A percentile compares a stretch with the other conserved stretches of the same genome.
phyloP scores from a whole-genome alignment of 2,888 invertebrate genomes.

The Thecocarcelia acutangulata region DNA sequence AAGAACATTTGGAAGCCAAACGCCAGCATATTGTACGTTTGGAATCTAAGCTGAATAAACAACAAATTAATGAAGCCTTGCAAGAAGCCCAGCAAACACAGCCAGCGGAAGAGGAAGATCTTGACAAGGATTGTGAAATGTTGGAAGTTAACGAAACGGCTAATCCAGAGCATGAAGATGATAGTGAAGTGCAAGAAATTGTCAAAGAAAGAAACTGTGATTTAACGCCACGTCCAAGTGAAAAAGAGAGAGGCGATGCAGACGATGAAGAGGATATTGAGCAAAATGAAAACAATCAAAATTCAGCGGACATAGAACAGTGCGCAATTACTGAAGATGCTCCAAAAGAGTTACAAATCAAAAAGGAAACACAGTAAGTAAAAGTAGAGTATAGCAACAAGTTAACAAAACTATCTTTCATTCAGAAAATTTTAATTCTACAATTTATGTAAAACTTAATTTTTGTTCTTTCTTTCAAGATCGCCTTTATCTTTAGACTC shows the following conservation, averaged over 20 bases:
- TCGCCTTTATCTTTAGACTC: conserved; percentile 84
- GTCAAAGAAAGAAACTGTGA: conserved; percentile 66
- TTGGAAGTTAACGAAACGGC: conserved; percentile 55
- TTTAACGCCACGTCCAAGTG: conserved; percentile 63
- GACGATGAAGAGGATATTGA: conserved; percentile 43
- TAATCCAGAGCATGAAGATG: conserved; percentile 66
- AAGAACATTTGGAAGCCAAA: conserved; percentile 94
- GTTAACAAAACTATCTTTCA: background rate
- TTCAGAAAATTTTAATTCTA: background rate
- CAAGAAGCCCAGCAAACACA: conserved; percentile 68
- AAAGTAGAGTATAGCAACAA: conserved; percentile 73
- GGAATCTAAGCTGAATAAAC: conserved; percentile 92
- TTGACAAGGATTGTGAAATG: conserved; percentile 65
- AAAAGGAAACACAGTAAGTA: conserved; percentile 81
- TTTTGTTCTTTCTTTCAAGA: conserved; percentile 69
- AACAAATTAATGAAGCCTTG: conserved; percentile 81
- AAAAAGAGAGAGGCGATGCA: conserved; percentile 48
- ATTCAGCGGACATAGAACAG: conserved; percentile 66
- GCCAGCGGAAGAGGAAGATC: conserved; percentile 63
- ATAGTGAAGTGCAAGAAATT: conserved; percentile 68
- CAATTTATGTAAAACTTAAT: background rate
- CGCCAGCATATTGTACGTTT: conserved; percentile 91
- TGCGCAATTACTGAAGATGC: conserved; percentile 58
- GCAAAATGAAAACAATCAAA: conserved; percentile 66
- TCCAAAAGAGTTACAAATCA: conserved; percentile 75